Evolutionary conservation across 2,113 vertebrate species (phyloP), one percentile per base, ranked within the genome.

Genomic region (Carollia perspicillata): DNA sequence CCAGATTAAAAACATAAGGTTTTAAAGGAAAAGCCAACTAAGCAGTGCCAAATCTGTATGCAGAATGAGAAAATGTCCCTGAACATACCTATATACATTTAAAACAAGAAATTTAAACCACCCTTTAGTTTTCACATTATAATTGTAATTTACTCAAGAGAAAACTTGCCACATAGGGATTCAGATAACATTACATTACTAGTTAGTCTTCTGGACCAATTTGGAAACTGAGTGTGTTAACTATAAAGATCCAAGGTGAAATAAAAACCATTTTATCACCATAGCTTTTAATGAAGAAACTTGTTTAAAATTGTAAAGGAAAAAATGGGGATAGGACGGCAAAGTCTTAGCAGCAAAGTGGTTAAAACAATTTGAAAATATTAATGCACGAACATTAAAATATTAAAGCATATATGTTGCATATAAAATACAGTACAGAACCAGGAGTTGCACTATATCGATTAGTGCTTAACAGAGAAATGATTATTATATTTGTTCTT

Each of bases 351-450:
- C 99, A 99, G 99, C 98, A 98, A 98, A 99, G 98, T 99, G 98
- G 98, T 99, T 99, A 99, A 98, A 98, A 99, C 95, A 99, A 96
- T 98, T 97, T 98, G 98, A 99, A 99, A 98, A 97, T 97, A 98
- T 97, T 97, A 98, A 98, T 89, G 97, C 96, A 98, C 88, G 93
- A 83, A 97, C 97, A 98, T 97, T 98, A 98, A 98, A 98, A 97
- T 98, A 97, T 98, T 98, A 97, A 98, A 98, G 98, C 97, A 96
- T 98, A 91, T 97, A 98, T 96, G 98, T 99, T 99, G 99, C 98
- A 99, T 99, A 99, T 98, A 99, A 99, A 99, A 99, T 99, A 99
- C 99, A 99, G 99, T 99, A 99, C 99, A 99, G 98, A 98, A 99
- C 98, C 98, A 98, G 98, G 98, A 99, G 98, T 98, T 98, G 98